Evolutionary conservation across 2,113 vertebrate species (phyloP).

Genomic region (Archilochus colubris): DNA sequence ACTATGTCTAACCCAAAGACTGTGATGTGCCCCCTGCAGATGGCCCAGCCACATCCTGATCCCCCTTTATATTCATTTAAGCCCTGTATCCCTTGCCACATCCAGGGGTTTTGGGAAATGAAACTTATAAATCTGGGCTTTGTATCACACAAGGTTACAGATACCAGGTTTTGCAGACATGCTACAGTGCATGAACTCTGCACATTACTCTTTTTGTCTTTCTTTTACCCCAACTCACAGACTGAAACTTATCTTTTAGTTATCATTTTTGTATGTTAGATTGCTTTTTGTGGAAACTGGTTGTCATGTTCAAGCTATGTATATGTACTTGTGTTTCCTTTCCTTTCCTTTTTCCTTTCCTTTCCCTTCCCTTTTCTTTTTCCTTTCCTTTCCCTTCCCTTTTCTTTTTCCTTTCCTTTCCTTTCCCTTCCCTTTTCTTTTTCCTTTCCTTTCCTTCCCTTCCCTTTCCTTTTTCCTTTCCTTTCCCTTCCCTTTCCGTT

Average conservation of each 20-base stretch:
- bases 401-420: too few relatives aligned
- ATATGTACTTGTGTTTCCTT: background rate
- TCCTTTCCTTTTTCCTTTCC: too few relatives aligned
- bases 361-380: too few relatives aligned
- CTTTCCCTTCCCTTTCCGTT: too few relatives aligned
- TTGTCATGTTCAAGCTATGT: background rate
- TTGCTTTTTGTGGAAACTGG: background rate
- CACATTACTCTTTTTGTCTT: background rate
- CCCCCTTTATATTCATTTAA: background rate
- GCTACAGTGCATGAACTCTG: background rate
- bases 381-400: too few relatives aligned
- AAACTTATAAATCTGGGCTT: background rate
- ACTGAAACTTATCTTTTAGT: background rate
- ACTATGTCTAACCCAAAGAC: background rate
- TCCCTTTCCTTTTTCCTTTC: too few relatives aligned
- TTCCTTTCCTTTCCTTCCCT: too few relatives aligned
- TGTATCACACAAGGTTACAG: background rate
- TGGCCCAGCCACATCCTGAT: background rate
- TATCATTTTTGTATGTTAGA: background rate
- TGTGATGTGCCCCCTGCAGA: background rate
- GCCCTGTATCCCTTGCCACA: background rate
- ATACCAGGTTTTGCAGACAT: background rate
- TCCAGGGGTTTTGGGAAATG: background rate
- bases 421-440: too few relatives aligned
- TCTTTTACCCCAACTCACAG: background rate